A percentile compares a stretch with the other conserved stretches of the same genome.
Evolutionary conservation across 2,888 invertebrate genomes (phyloP).

Genomic region (Caenorhabditis uteleia): DNA sequence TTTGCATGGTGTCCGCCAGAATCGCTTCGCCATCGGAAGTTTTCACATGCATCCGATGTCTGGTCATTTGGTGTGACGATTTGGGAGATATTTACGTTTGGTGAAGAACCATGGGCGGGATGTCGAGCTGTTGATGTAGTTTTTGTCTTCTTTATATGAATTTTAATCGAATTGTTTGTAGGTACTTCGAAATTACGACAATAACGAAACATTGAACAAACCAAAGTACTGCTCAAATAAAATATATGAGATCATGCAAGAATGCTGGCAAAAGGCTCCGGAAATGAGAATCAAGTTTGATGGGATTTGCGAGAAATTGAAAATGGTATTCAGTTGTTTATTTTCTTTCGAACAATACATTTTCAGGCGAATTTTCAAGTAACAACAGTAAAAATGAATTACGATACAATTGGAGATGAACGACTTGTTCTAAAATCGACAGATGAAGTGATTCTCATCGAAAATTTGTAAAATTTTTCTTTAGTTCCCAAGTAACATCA

Average conservation of each 20-base stretch:
- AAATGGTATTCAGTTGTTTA: no score
- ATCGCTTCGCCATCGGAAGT: constrained; percentile 82
- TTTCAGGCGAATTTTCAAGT: no score
- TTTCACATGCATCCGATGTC: constrained; percentile 67
- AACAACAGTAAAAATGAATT: no score
- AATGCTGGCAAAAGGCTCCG: constrained; percentile 75
- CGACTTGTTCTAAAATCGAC: no score
- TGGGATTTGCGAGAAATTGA: constrained; percentile 80
- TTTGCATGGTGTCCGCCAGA: constrained; percentile 98
- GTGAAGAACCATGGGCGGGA: constrained; percentile 77
- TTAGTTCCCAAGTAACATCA: background rate
- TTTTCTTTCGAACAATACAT: no score
- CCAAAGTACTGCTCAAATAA: constrained; percentile 88
- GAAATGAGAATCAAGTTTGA: constrained; percentile 86
- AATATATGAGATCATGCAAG: constrained; percentile 85
- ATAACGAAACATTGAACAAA: constrained; percentile 85
- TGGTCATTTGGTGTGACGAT: constrained; percentile 88
- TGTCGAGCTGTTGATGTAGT: constrained; percentile 82
- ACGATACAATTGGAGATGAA: constrained; percentile 35
- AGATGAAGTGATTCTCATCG: constrained; percentile 58
- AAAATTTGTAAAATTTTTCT: constrained; percentile 44
- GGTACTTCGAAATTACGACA: constrained; percentile 89
- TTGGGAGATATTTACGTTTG: constrained; percentile 98
- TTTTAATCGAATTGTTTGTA: constrained; percentile 53
- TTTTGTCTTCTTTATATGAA: background rate